Conservation (phyloP, 2,888 invertebrate genomes). For the Epirrhoe alternata region DNA sequence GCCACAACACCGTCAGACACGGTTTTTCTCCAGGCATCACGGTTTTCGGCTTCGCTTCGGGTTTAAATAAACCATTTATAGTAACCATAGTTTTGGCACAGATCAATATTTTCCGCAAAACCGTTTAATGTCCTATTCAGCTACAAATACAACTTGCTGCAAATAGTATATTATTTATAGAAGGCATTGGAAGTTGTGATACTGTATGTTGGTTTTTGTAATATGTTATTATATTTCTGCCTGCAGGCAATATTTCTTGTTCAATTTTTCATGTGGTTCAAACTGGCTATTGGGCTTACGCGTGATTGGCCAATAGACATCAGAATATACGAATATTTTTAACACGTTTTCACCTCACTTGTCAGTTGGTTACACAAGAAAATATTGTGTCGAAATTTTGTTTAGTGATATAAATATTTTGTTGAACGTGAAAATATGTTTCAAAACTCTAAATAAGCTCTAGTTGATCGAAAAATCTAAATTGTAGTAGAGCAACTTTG, state of each 20-base stretch:
- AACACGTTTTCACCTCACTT: background rate
- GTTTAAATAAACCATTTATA: background rate
- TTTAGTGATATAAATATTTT: background rate
- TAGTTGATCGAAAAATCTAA: background rate
- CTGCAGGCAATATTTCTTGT: constrained; percentile 6
- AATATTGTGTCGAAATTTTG: background rate
- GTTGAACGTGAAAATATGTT: background rate
- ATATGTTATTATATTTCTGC: constrained; percentile 7
- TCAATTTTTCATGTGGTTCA: constrained; percentile 10
- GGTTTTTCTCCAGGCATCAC: too few relatives aligned
- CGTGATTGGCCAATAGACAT: constrained; percentile 4
- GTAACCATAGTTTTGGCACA: background rate
- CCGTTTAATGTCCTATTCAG: background rate
- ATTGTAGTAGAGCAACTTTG: background rate
- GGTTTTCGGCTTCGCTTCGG: too few relatives aligned
- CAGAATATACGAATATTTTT: constrained; percentile 1
- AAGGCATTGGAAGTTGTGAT: background rate
- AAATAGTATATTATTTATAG: background rate
- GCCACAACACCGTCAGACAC: too few relatives aligned
- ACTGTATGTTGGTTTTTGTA: background rate
- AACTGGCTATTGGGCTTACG: background rate
- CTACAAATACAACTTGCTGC: background rate
- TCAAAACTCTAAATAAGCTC: too few relatives aligned
- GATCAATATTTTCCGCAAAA: constrained; percentile 10
- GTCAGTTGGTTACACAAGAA: constrained; percentile 1